Evolutionary conservation across 2,113 vertebrate species (phyloP), one percentile per base, ranked within the genome.

Genomic region (Phoxinus phoxinus): DNA sequence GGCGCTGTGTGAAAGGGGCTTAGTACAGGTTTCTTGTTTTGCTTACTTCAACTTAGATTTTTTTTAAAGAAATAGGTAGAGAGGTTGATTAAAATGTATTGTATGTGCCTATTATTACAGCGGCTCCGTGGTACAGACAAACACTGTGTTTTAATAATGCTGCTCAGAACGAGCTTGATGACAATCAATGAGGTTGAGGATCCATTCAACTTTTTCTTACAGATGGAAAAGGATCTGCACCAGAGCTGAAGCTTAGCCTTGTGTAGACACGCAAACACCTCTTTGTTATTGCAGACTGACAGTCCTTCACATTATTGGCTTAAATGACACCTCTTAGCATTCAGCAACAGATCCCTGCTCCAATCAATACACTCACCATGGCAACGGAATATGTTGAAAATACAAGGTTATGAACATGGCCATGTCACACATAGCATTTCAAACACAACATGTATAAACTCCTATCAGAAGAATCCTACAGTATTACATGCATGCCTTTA

Each of bases 341-440:
- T 61, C 67, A 61, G 71, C 82, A 85, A 83, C 75, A 84, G 56
- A 69, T 61, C 73, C 48, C 51, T 51, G 15, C 61, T 17, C 41
- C 56, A 59, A 87, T 86, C 88, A 75, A 88, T 87, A 85, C 37
- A 13, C 80, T 87, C 61, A 65, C 84, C 77, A 87, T 86, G 86
- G 88, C 58, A 88, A 86, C 78, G 17, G 86, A 86, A 88, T 85
- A 89, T 78, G 30, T 77, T 82, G 23, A 76, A 74, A 88, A 74
- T 46, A 84, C 13, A n/a, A 86, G 84, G 80, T 82, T 76, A 79
- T 88, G 65, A 79, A 67, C 32, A 61, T 84, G 76, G 53, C 63
- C 83, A 53, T 83, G 84, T 87, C 77, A 80, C 27, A 41, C 75
- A 53, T 21, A 71, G 27, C 3, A 27, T 80, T 82, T 74, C 30